phyloP scores from a whole-genome alignment of 2,797 vertebrate species.

The Gymnopithys bicolor region DNA sequence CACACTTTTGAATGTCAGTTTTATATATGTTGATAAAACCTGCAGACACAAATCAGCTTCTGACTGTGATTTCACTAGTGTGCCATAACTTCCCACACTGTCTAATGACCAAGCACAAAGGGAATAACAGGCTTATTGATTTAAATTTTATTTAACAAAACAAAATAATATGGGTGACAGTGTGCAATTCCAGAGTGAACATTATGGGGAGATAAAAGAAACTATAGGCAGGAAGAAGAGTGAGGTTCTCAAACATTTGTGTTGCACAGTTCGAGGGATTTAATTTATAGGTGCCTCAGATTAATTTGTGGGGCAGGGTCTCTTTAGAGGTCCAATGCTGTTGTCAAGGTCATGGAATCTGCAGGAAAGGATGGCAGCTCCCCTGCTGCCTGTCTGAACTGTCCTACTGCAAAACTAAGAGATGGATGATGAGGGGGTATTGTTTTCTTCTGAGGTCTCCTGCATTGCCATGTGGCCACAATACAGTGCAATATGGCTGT shows the following conservation, averaged over 20 bases:
- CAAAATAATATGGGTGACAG: constrained; percentile 20
- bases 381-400: not conserved
- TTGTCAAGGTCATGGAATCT: not conserved
- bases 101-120: constrained; percentile 55
- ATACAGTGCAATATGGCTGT: accelerated
- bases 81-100: constrained; percentile 54
- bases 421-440: not conserved
- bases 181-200: constrained; percentile 2
- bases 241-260: not conserved
- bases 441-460: not conserved
- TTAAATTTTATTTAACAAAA: constrained; percentile 61
- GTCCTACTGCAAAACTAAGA: not conserved
- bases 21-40: constrained; percentile 62
- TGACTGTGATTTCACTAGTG: constrained; percentile 44
- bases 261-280: not conserved
- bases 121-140: constrained; percentile 51
- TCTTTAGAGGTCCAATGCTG: accelerated
- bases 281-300: not conserved
- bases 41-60: constrained; percentile 48
- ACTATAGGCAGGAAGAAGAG: not conserved
- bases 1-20: constrained; percentile 52
- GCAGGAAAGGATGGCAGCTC: not conserved
- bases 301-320: not conserved
- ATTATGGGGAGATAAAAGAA: not conserved
- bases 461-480: not conserved